Base-by-base conservation (phyloP, 2,797 vertebrate genomes). In the Huso huso region DNA sequence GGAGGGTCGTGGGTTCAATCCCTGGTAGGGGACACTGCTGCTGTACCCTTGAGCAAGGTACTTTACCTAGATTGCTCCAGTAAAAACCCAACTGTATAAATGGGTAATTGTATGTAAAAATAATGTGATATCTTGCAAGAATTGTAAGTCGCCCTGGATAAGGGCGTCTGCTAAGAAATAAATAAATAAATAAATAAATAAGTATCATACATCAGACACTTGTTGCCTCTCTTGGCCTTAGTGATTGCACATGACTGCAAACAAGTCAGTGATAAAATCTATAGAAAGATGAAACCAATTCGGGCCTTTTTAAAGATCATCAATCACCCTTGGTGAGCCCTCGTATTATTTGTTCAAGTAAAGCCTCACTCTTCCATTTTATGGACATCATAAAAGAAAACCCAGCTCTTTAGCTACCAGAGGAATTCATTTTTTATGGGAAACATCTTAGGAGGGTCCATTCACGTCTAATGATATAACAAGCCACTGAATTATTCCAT, bases 241-340 rank as follows among this genome's bases (percentile, higher is more conserved):
- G 86, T 92, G 91, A 93, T 91, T 94, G 84, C 91, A 93, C 88
- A 89, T 90, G 91, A 93, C 89, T 93, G 91, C 91, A 92, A 95
- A 93, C 91, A 92, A 93, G 89, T 91, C 88, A 91, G 89, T 91
- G 92, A 93, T 93, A 96, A 93, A 94, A 93, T 93, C 89, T 93
- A 84, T 92, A 94, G 92, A 94, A 95, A 94, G 93, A 93, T 94
- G 89, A 93, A 94, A 92, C 86, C 88, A 91, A 92, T 94, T 90
- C 88, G 77, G 82, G 83, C 73, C 82, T 90, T 92, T 93, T 93
- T 88, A 92, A 94, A 94, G 91, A 91, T 86, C 89, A 93, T 95
- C 91, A 93, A 91, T 97, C 92, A 94, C 85, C 83, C 83, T 69
- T 77, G 73, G 83, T 87, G 86, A 92, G 86, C 86, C 85, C 82